Conservation (phyloP, 2,888 invertebrate genomes). For the Cosmopolites sordidus region DNA sequence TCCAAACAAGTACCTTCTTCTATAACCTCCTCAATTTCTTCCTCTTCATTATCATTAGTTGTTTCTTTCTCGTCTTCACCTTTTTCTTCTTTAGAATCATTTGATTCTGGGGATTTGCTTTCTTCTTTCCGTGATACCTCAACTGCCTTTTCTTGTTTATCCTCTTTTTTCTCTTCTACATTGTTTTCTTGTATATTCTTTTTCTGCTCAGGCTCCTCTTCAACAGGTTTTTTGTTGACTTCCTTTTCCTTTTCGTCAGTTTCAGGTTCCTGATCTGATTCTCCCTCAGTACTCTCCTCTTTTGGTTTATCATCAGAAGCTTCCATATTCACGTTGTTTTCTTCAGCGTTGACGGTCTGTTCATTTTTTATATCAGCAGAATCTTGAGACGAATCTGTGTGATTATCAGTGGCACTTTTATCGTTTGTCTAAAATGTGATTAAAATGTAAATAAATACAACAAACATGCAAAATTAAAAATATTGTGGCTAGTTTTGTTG, state of each 20-base stretch:
- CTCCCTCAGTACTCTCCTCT: constrained; percentile 31
- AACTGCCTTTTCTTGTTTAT: constrained; percentile 30
- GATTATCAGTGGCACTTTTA: constrained; percentile 36
- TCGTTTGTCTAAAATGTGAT: constrained; percentile 37
- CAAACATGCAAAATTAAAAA: too few relatives aligned
- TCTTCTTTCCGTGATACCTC: constrained; percentile 35
- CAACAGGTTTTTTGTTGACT: constrained; percentile 31
- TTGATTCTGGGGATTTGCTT: constrained; percentile 16
- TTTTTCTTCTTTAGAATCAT: constrained; percentile 14
- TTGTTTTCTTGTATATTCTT: constrained; percentile 20
- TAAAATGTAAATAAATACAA: too few relatives aligned
- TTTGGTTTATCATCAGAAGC: constrained; percentile 26
- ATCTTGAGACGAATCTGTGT: constrained; percentile 40
- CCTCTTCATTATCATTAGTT: constrained; percentile 20
- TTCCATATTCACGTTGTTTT: constrained; percentile 23
- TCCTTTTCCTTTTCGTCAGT: constrained; percentile 33
- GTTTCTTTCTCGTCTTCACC: constrained; percentile 26
- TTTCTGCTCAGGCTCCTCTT: constrained; percentile 26
- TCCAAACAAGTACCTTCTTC: too few relatives aligned
- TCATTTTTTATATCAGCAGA: constrained; percentile 33
- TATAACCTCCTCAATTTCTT: constrained; percentile 13
- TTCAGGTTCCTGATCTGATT: constrained; percentile 27
- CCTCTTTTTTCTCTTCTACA: constrained; percentile 24
- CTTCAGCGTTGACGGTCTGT: constrained; percentile 21
- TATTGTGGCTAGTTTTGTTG: too few relatives aligned